phyloP scores from a whole-genome alignment of 2,113 vertebrate species.

The Apteryx owenii region DNA sequence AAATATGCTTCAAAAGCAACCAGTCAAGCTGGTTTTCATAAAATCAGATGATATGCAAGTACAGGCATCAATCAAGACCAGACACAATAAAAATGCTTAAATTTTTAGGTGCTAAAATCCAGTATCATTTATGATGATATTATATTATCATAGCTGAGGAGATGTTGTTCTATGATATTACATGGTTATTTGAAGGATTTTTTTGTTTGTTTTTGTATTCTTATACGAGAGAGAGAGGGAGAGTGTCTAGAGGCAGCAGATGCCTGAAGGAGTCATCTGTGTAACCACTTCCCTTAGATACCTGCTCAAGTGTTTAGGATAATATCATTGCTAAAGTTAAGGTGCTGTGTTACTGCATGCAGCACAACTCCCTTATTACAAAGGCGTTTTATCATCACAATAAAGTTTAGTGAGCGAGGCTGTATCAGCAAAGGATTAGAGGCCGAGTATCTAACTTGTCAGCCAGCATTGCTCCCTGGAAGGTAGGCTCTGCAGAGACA shows the following conservation, averaged over 20 bases:
- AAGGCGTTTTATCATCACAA: not conserved
- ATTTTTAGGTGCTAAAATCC: not conserved
- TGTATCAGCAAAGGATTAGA: not conserved
- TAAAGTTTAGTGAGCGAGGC: not conserved
- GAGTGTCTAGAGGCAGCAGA: too few species aligned
- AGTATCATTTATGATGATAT: not conserved
- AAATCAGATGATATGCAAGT: fast-evolving
- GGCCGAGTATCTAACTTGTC: not conserved
- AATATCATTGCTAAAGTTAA: too few species aligned
- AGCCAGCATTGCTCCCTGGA: not conserved
- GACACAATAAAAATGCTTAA: not conserved
- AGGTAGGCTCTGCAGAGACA: not conserved
- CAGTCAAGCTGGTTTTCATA: not conserved
- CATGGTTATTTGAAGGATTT: not conserved
- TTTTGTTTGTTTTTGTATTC: not conserved
- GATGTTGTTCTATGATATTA: not conserved
- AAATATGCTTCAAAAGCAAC: not conserved
- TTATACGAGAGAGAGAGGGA: not conserved
- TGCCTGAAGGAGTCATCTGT: too few species aligned
- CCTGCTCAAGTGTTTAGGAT: too few species aligned
- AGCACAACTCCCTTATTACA: not conserved
- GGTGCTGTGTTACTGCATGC: not conserved
- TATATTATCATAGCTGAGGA: not conserved
- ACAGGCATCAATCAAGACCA: not conserved
- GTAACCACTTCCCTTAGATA: too few species aligned